These are phyloP conservation scores for Cyanoramphus novaezelandiae DNA, from an alignment of 2,113 vertebrate genomes.

Conservation along the genomic window DNA sequence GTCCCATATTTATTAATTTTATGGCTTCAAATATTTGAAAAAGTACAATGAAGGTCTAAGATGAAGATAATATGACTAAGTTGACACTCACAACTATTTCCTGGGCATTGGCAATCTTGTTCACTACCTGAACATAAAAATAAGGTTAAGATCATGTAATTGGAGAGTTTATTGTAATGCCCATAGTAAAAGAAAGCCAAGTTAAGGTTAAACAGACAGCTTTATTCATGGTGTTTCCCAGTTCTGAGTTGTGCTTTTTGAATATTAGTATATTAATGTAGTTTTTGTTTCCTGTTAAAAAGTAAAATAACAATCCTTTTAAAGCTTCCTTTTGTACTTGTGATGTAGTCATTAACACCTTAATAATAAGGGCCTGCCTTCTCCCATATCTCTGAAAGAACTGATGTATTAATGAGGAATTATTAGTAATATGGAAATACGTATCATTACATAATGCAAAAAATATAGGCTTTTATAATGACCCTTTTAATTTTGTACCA, in stretches of 20 bases:
- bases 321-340: neutral
- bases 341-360: neutral
- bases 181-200: neutral
- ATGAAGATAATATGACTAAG: neutral
- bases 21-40: neutral
- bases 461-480: neutral
- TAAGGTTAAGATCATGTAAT: neutral
- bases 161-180: neutral
- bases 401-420: neutral
- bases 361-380: neutral
- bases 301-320: neutral
- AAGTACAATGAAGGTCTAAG: neutral
- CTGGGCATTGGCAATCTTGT: neutral
- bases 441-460: neutral
- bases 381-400: neutral
- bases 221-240: neutral
- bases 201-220: neutral
- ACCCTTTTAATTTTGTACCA: neutral
- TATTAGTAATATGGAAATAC: neutral
- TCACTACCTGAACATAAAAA: neutral
- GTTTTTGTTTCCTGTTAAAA: neutral
- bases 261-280: neutral
- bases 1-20: neutral
- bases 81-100: neutral
- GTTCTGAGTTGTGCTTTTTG: neutral